A percentile compares a stretch with the other conserved stretches of the same genome.
phyloP scores from a whole-genome alignment of 2,113 vertebrate species.

The Dryoscopus gambensis region DNA sequence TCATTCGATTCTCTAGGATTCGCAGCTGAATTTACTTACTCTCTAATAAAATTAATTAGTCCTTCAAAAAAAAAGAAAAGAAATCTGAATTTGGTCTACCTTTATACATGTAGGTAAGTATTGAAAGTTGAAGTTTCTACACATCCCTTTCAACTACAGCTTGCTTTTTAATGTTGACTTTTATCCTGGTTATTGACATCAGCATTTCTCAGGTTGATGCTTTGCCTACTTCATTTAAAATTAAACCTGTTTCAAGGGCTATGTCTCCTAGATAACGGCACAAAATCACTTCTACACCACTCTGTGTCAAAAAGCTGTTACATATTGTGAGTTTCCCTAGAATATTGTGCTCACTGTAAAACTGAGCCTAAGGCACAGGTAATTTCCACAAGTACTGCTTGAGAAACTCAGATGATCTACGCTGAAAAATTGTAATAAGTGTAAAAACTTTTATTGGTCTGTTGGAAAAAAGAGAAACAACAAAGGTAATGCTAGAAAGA shows the following conservation, averaged over 20 bases:
- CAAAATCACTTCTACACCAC: background rate
- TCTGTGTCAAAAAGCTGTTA: background rate
- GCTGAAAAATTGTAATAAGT: background rate
- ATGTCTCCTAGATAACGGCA: background rate
- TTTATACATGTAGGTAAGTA: background rate
- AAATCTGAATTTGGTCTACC: background rate
- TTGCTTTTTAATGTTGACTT: background rate
- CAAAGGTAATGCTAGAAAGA: background rate
- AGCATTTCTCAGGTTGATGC: background rate
- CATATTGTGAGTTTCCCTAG: background rate
- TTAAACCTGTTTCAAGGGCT: background rate
- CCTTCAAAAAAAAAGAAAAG: background rate
- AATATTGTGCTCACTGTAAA: background rate
- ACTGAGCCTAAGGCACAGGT: background rate
- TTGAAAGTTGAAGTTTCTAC: background rate
- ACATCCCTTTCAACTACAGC: background rate
- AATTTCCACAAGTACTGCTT: background rate
- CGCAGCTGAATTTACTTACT: constrained; percentile 66
- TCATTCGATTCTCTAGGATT: constrained; percentile 75
- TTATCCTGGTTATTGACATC: background rate
- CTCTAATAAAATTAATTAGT: constrained; percentile 68
- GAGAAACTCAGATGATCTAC: background rate
- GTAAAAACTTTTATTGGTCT: background rate
- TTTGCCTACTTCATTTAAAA: background rate
- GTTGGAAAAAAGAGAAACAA: background rate